Percentiles rank a stretch among this genome's conserved stretches.
Evolutionary conservation across 2,888 invertebrate species (phyloP).

Genomic region (Muscina levida): DNA sequence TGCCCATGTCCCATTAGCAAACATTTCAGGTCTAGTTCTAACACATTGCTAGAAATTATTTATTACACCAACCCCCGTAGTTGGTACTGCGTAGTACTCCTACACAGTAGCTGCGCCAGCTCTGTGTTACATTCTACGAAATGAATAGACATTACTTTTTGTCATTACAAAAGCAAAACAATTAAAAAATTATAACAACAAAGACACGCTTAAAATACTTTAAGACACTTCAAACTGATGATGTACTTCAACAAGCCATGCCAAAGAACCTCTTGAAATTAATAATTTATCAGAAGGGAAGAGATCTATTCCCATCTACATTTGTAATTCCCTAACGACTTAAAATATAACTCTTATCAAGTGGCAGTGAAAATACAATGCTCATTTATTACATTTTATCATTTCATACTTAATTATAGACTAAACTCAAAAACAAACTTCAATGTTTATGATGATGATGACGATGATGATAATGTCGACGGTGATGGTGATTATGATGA

Average conservation of each 20-base stretch:
- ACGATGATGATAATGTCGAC: not conserved
- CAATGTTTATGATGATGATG: not conserved
- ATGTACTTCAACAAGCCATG: not conserved
- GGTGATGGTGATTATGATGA: not conserved
- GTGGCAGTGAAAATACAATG: not conserved
- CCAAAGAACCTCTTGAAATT: not conserved
- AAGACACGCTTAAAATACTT: constrained; percentile 3
- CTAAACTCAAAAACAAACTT: constrained; percentile 27
- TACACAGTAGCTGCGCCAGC: too few relatives aligned
- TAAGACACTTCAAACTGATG: not conserved
- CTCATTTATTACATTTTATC: constrained; percentile 17
- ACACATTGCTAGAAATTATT: too few relatives aligned
- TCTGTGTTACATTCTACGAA: too few relatives aligned
- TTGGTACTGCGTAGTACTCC: too few relatives aligned
- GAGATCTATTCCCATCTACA: not conserved
- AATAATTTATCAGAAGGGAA: constrained; percentile 4
- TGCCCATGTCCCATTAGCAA: too few relatives aligned
- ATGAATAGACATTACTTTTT: constrained; percentile 16
- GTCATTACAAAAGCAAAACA: constrained; percentile 23
- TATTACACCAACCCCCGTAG: too few relatives aligned
- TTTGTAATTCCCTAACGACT: too few relatives aligned
- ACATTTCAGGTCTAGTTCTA: too few relatives aligned
- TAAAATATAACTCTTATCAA: too few relatives aligned
- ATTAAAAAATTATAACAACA: constrained; percentile 23
- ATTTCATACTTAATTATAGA: constrained; percentile 24